A percentile compares a stretch with the other conserved stretches of the same genome.
Conservation (phyloP, 1,140 invertebrate genomes). For the Diorhabda carinulata region DNA sequence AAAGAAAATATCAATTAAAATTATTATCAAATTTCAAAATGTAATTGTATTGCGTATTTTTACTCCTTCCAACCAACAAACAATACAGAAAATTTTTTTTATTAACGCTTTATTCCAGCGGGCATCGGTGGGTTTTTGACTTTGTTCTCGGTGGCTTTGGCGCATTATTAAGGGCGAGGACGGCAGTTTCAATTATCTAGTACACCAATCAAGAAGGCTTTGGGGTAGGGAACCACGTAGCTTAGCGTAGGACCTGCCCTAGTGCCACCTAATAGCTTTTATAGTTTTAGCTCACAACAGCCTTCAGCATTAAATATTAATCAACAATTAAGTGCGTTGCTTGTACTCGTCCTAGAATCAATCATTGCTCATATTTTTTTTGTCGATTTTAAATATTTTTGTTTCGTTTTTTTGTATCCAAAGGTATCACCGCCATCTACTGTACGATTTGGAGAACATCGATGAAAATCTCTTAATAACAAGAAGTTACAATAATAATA, state of each 20-base stretch:
- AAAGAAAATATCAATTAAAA: too few relatives aligned
- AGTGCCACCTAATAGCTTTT: conserved; percentile 5
- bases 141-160: conserved; percentile 45
- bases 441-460: background rate
- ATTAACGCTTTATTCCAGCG: conserved; percentile 27
- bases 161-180: conserved; percentile 50
- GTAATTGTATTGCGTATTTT: too few relatives aligned
- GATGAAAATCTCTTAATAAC: too few relatives aligned
- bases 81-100: background rate
- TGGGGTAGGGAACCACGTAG: conserved; percentile 21
- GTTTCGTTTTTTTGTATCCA: conserved; percentile 1
- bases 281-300: background rate
- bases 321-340: background rate
- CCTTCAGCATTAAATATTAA: background rate
- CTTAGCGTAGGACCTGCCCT: conserved; percentile 19
- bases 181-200: conserved; percentile 57
- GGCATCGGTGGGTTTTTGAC: conserved; percentile 44
- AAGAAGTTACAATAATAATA: too few relatives aligned
- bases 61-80: too few relatives aligned
- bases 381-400: conserved; percentile 17
- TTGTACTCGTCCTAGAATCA: conserved; percentile 22
- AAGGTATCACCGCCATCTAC: conserved; percentile 3
- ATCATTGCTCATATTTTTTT: conserved; percentile 18
- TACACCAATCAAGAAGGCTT: conserved; percentile 44
- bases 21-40: too few relatives aligned